Evolutionary conservation across 2,797 vertebrate genomes (phyloP).

Genomic region (Toxotes lorentzi): DNA sequence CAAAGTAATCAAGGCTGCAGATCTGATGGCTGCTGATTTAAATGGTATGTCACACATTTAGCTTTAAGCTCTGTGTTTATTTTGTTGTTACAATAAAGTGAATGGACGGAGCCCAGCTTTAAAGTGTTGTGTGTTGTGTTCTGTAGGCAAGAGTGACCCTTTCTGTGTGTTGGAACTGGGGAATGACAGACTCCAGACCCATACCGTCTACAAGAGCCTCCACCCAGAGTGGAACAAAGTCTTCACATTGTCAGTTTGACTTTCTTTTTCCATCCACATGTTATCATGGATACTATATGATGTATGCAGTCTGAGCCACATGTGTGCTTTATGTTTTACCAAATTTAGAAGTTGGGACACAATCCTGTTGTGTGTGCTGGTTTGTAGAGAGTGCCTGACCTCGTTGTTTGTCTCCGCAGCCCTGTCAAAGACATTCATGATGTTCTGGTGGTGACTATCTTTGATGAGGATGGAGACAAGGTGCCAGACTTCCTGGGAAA

Average conservation of each 20-base stretch:
- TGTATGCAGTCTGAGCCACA: background rate
- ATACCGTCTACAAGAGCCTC: slow-evolving; percentile 95
- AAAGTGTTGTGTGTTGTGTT: slow-evolving; percentile 40
- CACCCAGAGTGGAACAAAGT: slow-evolving; percentile 97
- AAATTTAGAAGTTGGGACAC: background rate
- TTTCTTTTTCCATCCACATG: background rate
- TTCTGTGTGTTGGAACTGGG: slow-evolving; percentile 95
- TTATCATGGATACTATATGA: background rate
- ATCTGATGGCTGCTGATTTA: slow-evolving; percentile 94
- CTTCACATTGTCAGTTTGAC: slow-evolving; percentile 93
- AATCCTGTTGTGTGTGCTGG: background rate
- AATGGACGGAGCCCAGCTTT: background rate
- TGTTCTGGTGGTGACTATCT: slow-evolving; percentile 93
- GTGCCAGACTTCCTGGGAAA: slow-evolving; percentile 97
- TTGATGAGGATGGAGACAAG: slow-evolving; percentile 98
- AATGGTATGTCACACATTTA: slow-evolving; percentile 85
- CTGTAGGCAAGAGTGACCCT: slow-evolving; percentile 95
- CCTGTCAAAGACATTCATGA: slow-evolving; percentile 97
- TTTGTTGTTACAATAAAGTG: background rate
- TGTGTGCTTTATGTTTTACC: background rate
- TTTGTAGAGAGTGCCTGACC: slow-evolving; percentile 14
- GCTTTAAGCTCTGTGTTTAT: background rate
- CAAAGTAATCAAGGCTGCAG: slow-evolving; percentile 92
- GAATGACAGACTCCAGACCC: slow-evolving; percentile 94
- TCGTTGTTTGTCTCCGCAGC: slow-evolving; percentile 77